Conservation (phyloP, 2,797 vertebrate species). For the Melanogrammus aeglefinus region DNA sequence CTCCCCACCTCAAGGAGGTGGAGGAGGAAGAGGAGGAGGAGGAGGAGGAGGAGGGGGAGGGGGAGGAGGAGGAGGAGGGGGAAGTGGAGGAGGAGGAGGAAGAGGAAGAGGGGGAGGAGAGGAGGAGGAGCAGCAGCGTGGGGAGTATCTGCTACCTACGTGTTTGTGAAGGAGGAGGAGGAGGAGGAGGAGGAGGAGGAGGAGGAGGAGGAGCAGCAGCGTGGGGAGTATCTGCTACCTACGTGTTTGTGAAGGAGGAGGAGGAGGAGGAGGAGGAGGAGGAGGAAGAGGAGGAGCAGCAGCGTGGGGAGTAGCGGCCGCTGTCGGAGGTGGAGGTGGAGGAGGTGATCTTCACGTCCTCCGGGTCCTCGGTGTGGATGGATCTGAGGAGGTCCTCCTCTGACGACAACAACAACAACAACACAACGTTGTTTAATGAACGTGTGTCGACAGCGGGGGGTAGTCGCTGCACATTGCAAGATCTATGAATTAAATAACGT, state of each 20-base stretch:
- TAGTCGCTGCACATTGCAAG: neutral
- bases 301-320: slow-evolving; percentile 67
- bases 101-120: too few species aligned
- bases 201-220: too few species aligned
- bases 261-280: slow-evolving; percentile 70
- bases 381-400: slow-evolving; percentile 72
- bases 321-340: slow-evolving; percentile 68
- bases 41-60: too few species aligned
- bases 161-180: neutral
- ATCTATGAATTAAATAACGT: neutral
- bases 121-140: too few species aligned
- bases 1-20: too few species aligned
- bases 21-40: too few species aligned
- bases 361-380: slow-evolving; percentile 51
- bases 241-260: slow-evolving; percentile 21
- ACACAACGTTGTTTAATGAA: neutral
- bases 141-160: neutral
- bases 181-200: too few species aligned
- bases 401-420: slow-evolving; percentile 28
- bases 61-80: too few species aligned
- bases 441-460: neutral
- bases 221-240: neutral
- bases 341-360: slow-evolving; percentile 32
- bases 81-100: too few species aligned
- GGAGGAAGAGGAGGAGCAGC: slow-evolving; percentile 68